Evolutionary conservation across 2,113 vertebrate genomes (phyloP).

Genomic region (Collichthys lucidus): DNA sequence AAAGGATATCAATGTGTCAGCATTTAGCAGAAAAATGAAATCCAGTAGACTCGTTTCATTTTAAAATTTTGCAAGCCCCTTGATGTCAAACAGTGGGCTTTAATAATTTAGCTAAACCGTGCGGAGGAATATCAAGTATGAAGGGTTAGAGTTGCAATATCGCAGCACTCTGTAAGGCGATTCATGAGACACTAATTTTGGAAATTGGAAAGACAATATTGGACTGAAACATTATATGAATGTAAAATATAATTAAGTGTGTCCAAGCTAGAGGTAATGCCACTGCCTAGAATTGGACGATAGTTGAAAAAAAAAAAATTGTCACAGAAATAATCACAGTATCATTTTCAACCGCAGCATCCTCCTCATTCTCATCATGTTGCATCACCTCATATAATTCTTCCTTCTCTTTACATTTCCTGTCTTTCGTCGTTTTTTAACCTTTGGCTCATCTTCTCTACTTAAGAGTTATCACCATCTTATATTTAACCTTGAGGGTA

Average conservation of each 20-base stretch:
- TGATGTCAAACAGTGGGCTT: constrained; percentile 33
- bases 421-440: constrained; percentile 30
- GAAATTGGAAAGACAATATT: constrained; percentile 59
- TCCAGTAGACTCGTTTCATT: neutral
- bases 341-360: constrained; percentile 65
- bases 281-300: constrained; percentile 38
- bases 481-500: constrained; percentile 68
- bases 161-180: constrained; percentile 40
- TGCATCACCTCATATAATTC: constrained; percentile 21
- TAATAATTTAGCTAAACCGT: constrained; percentile 45
- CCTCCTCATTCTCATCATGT: constrained; percentile 35
- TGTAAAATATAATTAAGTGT: constrained; percentile 46
- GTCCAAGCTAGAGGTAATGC: constrained; percentile 2
- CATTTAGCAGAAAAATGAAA: constrained; percentile 5
- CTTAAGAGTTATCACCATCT: constrained; percentile 49
- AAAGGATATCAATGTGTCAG: neutral
- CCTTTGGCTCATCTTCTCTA: constrained; percentile 37
- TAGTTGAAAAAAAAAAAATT: neutral
- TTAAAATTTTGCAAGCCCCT: constrained; percentile 17
- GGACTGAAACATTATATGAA: constrained; percentile 55
- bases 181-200: constrained; percentile 64
- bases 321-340: constrained; percentile 46
- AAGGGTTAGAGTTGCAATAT: constrained; percentile 51
- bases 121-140: constrained; percentile 33
- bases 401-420: constrained; percentile 39